phyloP scores from a whole-genome alignment of 2,797 vertebrate species.

The Bovichtus variegatus region DNA sequence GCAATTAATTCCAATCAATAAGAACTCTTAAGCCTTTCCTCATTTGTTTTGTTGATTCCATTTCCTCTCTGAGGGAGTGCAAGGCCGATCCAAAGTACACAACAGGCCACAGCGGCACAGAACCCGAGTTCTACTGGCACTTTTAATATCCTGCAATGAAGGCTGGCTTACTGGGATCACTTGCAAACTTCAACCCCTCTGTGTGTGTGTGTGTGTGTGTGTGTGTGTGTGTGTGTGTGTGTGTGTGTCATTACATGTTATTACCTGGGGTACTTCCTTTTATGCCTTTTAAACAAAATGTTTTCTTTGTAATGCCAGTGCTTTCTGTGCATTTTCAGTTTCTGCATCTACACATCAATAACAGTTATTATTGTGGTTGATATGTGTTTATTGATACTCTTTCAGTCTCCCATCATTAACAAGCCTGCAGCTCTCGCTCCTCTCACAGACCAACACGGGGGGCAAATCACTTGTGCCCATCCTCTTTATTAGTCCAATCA shows the following conservation, averaged over 20 bases:
- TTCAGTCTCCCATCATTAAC: too few species aligned
- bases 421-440: too few species aligned
- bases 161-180: slow-evolving; percentile 44
- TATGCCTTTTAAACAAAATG: slow-evolving; percentile 28
- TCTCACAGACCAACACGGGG: too few species aligned
- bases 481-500: too few species aligned
- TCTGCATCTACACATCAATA: too few species aligned
- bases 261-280: slow-evolving; percentile 2
- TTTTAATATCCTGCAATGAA: slow-evolving; percentile 72
- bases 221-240: too few species aligned
- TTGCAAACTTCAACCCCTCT: slow-evolving; percentile 4
- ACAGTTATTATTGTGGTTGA: too few species aligned
- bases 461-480: too few species aligned
- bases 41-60: slow-evolving; percentile 72
- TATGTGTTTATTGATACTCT: too few species aligned
- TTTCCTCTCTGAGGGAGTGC: slow-evolving; percentile 44
- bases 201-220: not conserved
- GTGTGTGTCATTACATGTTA: not conserved
- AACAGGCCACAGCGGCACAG: slow-evolving; percentile 54
- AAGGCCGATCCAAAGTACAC: slow-evolving; percentile 69
- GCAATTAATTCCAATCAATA: slow-evolving; percentile 81
- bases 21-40: slow-evolving; percentile 51
- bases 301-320: not conserved
- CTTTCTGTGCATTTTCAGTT: not conserved
- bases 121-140: slow-evolving; percentile 54